Evolutionary conservation across 1,140 invertebrate species (phyloP).

Genomic region (Rhizoglyphus robini): DNA sequence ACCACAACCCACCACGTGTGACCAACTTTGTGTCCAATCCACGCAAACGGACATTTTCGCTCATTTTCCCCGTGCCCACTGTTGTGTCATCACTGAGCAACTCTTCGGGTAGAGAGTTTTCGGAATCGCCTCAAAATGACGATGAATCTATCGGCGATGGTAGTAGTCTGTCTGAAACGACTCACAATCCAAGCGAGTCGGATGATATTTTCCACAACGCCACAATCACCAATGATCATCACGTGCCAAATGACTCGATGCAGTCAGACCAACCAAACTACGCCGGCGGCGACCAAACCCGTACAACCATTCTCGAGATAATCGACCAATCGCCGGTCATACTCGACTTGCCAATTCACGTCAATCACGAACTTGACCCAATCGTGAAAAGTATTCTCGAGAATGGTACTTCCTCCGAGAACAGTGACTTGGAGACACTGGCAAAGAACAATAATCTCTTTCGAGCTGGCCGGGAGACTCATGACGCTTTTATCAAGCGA

Average conservation of each 20-base stretch:
- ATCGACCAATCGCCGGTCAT: not conserved
- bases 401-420: not conserved
- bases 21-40: not conserved
- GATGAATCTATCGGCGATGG: too few relatives aligned
- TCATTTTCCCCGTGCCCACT: not conserved
- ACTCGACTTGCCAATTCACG: not conserved
- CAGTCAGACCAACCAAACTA: not conserved
- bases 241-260: not conserved
- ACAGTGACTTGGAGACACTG: too few relatives aligned
- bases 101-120: too few relatives aligned
- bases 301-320: not conserved
- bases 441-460: not conserved
- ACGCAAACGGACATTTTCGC: too few relatives aligned
- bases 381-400: not conserved
- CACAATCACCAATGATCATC: not conserved
- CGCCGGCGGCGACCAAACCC: not conserved
- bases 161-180: too few relatives aligned
- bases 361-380: not conserved
- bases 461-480: slow-evolving; percentile 3
- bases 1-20: not conserved
- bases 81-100: too few relatives aligned
- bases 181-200: too few relatives aligned
- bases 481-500: not conserved
- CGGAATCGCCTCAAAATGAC: too few relatives aligned
- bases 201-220: too few relatives aligned